Conservation (phyloP, 2,797 vertebrate genomes). For the Alosa sapidissima region DNA sequence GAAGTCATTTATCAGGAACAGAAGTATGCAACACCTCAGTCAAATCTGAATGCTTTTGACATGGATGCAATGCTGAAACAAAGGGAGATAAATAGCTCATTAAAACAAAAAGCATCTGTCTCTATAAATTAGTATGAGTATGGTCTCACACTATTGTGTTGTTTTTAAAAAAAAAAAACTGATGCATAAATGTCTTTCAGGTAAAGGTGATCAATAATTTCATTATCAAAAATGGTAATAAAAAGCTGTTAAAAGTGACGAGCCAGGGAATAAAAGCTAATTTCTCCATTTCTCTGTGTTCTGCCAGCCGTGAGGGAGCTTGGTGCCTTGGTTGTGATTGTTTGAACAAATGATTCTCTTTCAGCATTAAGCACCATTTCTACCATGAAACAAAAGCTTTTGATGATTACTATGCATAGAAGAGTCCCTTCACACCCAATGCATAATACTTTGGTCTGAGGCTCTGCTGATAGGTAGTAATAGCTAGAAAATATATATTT, state of each 20-base stretch:
- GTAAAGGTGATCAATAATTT: neutral
- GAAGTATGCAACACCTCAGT: neutral
- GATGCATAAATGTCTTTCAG: neutral
- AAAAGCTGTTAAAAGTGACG: neutral
- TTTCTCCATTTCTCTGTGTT: neutral
- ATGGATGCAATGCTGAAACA: neutral
- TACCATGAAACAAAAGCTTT: neutral
- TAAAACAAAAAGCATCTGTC: neutral
- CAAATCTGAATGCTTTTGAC: neutral
- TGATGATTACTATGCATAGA: neutral
- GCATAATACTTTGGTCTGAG: neutral
- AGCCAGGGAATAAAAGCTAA: neutral
- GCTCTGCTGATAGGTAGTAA: neutral
- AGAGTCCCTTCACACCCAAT: neutral
- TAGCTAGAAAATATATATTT: neutral
- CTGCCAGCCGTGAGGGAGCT: neutral
- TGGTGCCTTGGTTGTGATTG: neutral
- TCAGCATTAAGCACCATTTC: neutral
- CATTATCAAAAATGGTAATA: neutral
- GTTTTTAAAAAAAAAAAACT: neutral
- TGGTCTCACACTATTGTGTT: neutral
- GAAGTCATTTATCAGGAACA: neutral
- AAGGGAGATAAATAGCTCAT: neutral
- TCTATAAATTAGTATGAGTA: neutral
- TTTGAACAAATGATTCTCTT: neutral